These are phyloP conservation scores for Ursus arctos DNA, from an alignment of 2,113 vertebrate genomes.

Conservation along the genomic window DNA sequence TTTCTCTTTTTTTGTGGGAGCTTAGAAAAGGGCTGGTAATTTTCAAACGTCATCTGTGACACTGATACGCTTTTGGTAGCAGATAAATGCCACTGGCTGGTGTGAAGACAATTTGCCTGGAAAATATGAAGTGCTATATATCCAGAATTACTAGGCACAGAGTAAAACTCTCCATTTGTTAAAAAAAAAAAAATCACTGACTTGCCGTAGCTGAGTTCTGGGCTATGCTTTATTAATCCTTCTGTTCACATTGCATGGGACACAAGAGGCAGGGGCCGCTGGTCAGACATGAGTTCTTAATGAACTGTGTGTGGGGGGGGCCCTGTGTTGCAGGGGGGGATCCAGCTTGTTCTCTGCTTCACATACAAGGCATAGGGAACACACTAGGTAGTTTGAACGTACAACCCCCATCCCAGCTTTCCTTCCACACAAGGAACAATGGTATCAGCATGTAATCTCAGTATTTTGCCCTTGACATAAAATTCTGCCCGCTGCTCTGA, in stretches of 20 bases:
- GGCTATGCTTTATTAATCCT: not conserved
- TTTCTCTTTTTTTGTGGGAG: not conserved
- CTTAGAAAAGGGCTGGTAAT: slow-evolving; percentile 51
- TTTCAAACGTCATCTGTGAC: slow-evolving; percentile 64
- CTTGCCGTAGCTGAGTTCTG: not conserved
- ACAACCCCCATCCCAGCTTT: not conserved
- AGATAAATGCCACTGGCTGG: slow-evolving; percentile 63
- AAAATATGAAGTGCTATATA: slow-evolving; percentile 43
- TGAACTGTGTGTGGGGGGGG: not conserved
- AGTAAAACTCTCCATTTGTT: slow-evolving; percentile 54
- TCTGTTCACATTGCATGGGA: not conserved
- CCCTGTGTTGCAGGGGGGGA: not conserved
- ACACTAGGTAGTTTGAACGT: not conserved
- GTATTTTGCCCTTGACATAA: slow-evolving; percentile 66
- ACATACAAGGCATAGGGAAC: accelerated
- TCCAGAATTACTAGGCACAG: slow-evolving; percentile 47
- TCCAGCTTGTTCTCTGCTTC: not conserved
- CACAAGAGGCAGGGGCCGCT: not conserved
- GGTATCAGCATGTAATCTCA: not conserved
- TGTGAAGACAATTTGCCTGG: slow-evolving; percentile 57
- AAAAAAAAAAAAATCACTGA: not conserved
- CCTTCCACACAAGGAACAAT: not conserved
- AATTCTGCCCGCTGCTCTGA: slow-evolving; percentile 7
- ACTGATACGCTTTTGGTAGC: slow-evolving; percentile 60
- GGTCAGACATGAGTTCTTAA: not conserved